Base-by-base conservation (phyloP, 2,797 vertebrate genomes). In the Columba guinea region DNA sequence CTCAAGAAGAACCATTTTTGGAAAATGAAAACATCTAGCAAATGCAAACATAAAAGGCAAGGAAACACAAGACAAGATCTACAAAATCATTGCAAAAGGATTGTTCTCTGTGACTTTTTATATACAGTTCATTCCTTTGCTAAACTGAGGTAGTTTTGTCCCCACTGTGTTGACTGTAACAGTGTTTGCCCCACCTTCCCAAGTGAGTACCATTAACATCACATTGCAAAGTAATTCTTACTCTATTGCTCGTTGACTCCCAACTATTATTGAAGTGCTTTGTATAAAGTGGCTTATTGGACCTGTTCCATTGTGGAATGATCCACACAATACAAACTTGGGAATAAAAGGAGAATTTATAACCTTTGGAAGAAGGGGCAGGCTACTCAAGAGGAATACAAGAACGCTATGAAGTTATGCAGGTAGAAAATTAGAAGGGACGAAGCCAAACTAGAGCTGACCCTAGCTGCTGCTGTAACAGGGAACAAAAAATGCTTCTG, bases 1-100 rank as follows among this genome's bases (percentile, higher is more conserved):
- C 51, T 88, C 51, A 84, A 90, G 55, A 91, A 37, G 35, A 91
- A 93, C 48, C 10, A 44, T 71, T 93, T 89, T 63, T 84, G 21
- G 51, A 59, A 90, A 92, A 94, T 56, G 28, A 55, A 86, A 94
- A 88, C 7, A 56, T 81, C 83, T 89, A 63, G 51, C 23, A 90
- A 87, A 93, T 26, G 48, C 20, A 74, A 92, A 91, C 13, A 60
- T 49, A 87, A 84, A 94, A 90, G 49, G 41, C 37, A 71, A 89
- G 32, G n/a, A 91, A 83, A 87, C 49, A 39, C 20, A 76, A 82
- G 30, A 65, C 12, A 62, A 86, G 10, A 58, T 78, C 81, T 68
- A 68, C 8, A 71, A 65, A 94, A 80, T 1, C 2, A 1, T 81
- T 80, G 26, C 49, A 94, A 80, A 81, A 70, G 9, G 12, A 70